phyloP scores from a whole-genome alignment of 1,140 invertebrate species.

The Antheraea mylitta region DNA sequence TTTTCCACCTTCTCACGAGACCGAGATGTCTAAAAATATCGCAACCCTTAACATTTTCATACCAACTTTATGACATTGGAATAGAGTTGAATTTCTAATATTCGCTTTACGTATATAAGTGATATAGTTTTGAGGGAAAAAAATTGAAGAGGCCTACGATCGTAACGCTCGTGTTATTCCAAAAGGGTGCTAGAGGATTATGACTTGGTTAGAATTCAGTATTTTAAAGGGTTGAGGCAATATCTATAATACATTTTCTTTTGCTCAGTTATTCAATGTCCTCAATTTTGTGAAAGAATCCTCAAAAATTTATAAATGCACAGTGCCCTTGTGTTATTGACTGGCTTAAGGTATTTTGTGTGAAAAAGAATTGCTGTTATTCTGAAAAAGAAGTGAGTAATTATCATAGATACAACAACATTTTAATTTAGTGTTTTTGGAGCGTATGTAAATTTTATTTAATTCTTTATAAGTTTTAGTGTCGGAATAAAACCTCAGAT shows the following conservation, averaged over 20 bases:
- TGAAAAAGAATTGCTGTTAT: too few relatives aligned
- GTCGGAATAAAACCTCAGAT: too few relatives aligned
- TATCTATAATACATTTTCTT: background rate
- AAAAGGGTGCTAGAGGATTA: conserved; percentile 7
- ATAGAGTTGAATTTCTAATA: background rate
- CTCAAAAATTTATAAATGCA: background rate
- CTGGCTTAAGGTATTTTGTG: too few relatives aligned
- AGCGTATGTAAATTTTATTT: too few relatives aligned
- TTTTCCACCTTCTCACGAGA: conserved; percentile 27
- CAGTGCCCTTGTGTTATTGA: background rate
- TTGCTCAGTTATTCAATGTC: background rate
- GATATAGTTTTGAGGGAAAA: conserved; percentile 32
- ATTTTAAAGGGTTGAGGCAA: background rate
- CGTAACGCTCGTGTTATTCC: conserved; percentile 27
- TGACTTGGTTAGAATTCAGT: conserved; percentile 4
- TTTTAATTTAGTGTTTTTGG: too few relatives aligned
- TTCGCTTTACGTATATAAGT: background rate
- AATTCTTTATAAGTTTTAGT: too few relatives aligned
- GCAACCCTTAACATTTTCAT: background rate
- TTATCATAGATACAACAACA: too few relatives aligned
- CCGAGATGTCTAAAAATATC: background rate
- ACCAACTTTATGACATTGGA: background rate
- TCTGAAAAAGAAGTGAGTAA: too few relatives aligned
- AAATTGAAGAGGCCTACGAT: conserved; percentile 35
- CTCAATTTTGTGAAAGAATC: background rate